A percentile compares a stretch with the other conserved stretches of the same genome.
These are phyloP conservation scores for Dryocosmus kuriphilus DNA, from an alignment of 2,888 invertebrate species.

Conservation along the genomic window DNA sequence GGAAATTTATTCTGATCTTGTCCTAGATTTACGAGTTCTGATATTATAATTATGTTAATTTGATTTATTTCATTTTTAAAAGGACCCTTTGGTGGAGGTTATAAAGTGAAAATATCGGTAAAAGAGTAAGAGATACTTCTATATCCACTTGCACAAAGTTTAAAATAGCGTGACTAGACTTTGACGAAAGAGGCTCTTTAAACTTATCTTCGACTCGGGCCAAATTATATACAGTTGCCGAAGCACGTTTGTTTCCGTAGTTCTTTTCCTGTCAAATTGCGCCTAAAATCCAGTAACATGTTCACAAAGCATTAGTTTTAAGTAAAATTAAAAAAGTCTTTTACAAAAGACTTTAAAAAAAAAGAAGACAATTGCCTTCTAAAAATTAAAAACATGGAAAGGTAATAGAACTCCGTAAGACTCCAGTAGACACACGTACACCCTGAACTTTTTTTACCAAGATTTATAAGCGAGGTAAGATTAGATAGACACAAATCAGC, in stretches of 20 bases:
- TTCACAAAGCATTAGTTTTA: background rate
- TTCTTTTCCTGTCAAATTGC: background rate
- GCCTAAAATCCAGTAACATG: background rate
- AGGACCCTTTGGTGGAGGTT: background rate
- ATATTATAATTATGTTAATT: too few relatives aligned
- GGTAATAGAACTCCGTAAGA: background rate
- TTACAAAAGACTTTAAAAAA: background rate
- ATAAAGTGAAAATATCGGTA: background rate
- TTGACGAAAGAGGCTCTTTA: background rate
- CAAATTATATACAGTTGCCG: background rate
- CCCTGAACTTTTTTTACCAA: background rate
- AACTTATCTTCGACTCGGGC: background rate
- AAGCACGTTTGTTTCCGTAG: background rate
- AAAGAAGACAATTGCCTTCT: background rate
- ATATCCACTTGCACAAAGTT: background rate
- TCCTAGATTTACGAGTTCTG: background rate
- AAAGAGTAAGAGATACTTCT: background rate
- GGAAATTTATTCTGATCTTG: conserved; percentile 1
- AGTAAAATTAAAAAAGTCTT: background rate
- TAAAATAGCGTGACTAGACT: background rate
- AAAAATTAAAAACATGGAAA: background rate
- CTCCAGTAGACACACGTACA: background rate
- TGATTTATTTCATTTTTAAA: too few relatives aligned
- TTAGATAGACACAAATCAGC: conserved; percentile 4
- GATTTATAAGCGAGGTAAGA: background rate